Percentiles rank a stretch among this genome's conserved stretches.
These are phyloP conservation scores for Ochlodes sylvanus DNA, from an alignment of 2,888 invertebrate genomes.

Conservation along the genomic window DNA sequence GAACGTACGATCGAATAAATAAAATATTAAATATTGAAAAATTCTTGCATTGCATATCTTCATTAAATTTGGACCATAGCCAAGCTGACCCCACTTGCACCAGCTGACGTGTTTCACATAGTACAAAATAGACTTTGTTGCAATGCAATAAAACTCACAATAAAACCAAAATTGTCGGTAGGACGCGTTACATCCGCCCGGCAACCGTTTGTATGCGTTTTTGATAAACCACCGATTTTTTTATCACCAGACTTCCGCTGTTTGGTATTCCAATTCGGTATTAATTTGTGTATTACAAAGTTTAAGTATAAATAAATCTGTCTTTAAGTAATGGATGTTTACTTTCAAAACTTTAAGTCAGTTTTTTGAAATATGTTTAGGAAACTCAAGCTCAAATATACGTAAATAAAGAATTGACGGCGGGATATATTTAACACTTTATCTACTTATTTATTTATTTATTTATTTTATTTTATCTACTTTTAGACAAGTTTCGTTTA, in stretches of 20 bases:
- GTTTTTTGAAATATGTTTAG: too few species aligned
- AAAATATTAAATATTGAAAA: too few species aligned
- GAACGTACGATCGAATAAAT: too few species aligned
- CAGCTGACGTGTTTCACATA: conserved; percentile 33
- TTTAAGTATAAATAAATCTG: conserved; percentile 8
- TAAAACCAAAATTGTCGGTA: conserved; percentile 51
- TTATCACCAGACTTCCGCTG: conserved; percentile 48
- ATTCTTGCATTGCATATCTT: background rate
- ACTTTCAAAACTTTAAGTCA: background rate
- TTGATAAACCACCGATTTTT: conserved; percentile 74
- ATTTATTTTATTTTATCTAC: too few species aligned
- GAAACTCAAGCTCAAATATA: too few species aligned
- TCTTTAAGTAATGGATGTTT: conserved; percentile 2
- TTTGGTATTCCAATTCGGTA: conserved; percentile 26
- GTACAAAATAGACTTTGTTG: conserved; percentile 60
- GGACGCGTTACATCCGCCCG: conserved; percentile 64
- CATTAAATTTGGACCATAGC: conserved; percentile 46
- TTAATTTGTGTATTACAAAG: conserved; percentile 28
- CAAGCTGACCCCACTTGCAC: conserved; percentile 43
- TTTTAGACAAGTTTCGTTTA: too few species aligned
- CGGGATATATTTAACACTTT: too few species aligned
- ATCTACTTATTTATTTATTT: too few species aligned
- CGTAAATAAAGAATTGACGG: too few species aligned
- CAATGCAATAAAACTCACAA: conserved; percentile 56
- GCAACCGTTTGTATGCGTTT: conserved; percentile 59